phyloP scores from a whole-genome alignment of 2,797 vertebrate genomes.

The Malacoctenus gilli region DNA sequence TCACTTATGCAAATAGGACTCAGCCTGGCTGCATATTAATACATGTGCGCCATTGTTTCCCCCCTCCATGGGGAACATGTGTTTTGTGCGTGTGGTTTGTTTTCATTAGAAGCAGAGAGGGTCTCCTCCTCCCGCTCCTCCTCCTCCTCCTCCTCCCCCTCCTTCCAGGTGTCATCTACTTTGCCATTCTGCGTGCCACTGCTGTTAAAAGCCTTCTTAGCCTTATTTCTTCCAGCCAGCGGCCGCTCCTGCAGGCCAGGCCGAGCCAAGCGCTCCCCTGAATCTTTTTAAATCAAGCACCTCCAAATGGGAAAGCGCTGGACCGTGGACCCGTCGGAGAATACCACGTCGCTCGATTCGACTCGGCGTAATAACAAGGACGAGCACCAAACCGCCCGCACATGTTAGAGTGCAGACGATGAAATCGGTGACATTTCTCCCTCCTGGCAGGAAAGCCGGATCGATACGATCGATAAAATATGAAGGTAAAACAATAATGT shows the following conservation, averaged over 20 bases:
- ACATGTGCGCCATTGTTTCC: slow-evolving; percentile 9
- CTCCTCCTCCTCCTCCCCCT: not conserved
- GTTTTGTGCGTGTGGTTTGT: slow-evolving; percentile 24
- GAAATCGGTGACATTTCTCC: slow-evolving; percentile 5
- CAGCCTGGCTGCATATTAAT: slow-evolving; percentile 19
- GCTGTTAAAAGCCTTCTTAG: slow-evolving; percentile 37
- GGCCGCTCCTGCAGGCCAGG: slow-evolving; percentile 23
- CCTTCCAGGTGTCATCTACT: slow-evolving; percentile 55
- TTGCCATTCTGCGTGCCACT: slow-evolving; percentile 41
- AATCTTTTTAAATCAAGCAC: slow-evolving; percentile 52
- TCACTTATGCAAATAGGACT: slow-evolving; percentile 11
- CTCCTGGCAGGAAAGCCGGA: not conserved
- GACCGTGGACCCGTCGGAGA: slow-evolving; percentile 33
- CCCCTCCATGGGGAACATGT: slow-evolving; percentile 7
- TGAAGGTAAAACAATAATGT: not conserved
- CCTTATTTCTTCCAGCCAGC: slow-evolving; percentile 45
- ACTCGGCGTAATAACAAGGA: slow-evolving; percentile 23
- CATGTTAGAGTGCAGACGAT: too few species aligned
- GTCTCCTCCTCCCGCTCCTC: slow-evolving; percentile 1
- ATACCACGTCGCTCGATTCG: slow-evolving; percentile 17
- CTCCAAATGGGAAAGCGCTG: slow-evolving; percentile 52
- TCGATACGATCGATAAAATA: not conserved
- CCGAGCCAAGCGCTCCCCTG: slow-evolving; percentile 30
- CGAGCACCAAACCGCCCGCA: not conserved
- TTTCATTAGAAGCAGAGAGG: slow-evolving; percentile 37